Base-by-base conservation (phyloP, 2,888 invertebrate genomes). In the Hirtodrosophila histrioides region DNA sequence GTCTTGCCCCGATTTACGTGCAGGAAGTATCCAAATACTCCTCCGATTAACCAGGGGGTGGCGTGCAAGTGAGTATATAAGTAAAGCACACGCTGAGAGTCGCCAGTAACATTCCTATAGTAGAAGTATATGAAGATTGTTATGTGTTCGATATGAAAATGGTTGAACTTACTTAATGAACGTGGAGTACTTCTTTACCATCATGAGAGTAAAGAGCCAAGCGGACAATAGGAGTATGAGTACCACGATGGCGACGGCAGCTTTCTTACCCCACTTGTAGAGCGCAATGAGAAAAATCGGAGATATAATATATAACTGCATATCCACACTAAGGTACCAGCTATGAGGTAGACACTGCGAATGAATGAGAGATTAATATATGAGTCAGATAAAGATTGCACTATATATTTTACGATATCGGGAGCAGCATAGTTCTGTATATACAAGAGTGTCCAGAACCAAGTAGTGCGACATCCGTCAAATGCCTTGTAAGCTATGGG, bases 271-370 rank as follows among this genome's bases (percentile, higher is more conserved):
- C 89, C 89, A 90, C 27, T 78, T 89, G 67, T 91, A 91, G 12
- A 93, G 77, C 0, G 92, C 90, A 37, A 92, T 90, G 17, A 94
- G 82, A 3, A 93, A 70, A 0, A 93, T 54, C 0, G 93, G 93
- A 0, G 93, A 92, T n/a, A 93, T 51, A 46, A 93, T 82, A 70
- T 92, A 93, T 23, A 93, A 84, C 80, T 94, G 93, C 88, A 92
- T 93, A 51, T 94, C 93, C 2, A 93, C 92, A 1, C 93, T 91
- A 10, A 94, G 81, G 68, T 93, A 93, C 94, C 94, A 94, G 1
- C 92, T 90, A 67, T 93, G 93, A 9, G 87, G 88, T 49, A 93
- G 71, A 73, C 93, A 94, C 91, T 90, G 33, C 2, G 8, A 44
- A 27, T 5, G 5, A 0, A n/a, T 11, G 3, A 5, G 3, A 11